Conservation (phyloP, 2,888 invertebrate species). For the Geotrupes spiniger region DNA sequence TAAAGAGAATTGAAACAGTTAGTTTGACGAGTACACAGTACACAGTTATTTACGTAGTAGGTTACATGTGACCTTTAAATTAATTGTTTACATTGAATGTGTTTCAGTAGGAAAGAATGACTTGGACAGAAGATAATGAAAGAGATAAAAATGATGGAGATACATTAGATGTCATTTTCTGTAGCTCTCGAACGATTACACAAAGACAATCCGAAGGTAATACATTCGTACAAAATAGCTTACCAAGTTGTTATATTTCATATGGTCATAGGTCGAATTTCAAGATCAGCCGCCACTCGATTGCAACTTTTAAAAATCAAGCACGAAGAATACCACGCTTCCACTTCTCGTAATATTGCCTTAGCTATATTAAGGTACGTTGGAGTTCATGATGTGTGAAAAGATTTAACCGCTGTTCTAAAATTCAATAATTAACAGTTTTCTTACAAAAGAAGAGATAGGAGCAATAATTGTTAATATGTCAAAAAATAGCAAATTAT, state of each 20-base stretch:
- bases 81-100: constrained; percentile 9
- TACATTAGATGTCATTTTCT: constrained; percentile 1
- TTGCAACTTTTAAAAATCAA: constrained; percentile 11
- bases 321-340: constrained; percentile 8
- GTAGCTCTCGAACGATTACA: background rate
- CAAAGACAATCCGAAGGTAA: background rate
- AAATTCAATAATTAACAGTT: too few species aligned
- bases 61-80: background rate
- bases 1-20: too few species aligned
- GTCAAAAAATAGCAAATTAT: too few species aligned
- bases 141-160: background rate
- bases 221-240: background rate
- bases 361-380: constrained; percentile 11
- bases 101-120: constrained; percentile 19
- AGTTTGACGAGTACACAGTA: too few species aligned
- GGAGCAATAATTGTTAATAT: too few species aligned
- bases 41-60: too few species aligned
- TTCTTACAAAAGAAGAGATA: too few species aligned
- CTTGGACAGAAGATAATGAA: constrained; percentile 4
- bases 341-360: constrained; percentile 12
- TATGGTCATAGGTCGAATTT: constrained; percentile 8
- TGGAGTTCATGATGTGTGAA: too few species aligned
- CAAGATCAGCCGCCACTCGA: constrained; percentile 1
- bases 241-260: too few species aligned
- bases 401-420: too few species aligned